Conservation (phyloP, 2,888 invertebrate genomes). For the Amphimallon solstitiale region DNA sequence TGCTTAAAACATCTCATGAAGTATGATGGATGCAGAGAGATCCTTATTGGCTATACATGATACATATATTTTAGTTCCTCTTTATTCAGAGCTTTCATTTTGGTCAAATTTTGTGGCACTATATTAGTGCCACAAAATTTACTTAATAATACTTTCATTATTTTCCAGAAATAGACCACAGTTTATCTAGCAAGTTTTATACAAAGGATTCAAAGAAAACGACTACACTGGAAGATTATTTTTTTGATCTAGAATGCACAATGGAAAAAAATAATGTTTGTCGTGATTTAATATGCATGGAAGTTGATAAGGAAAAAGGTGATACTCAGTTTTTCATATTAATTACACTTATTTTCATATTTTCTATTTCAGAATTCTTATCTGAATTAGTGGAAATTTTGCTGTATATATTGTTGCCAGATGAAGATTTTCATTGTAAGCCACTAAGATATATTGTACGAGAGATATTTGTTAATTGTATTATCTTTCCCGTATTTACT, state of each 20-base stretch:
- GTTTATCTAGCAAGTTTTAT: conserved; percentile 72
- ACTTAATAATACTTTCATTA: background rate
- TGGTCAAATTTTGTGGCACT: too few species aligned
- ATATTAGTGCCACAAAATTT: too few species aligned
- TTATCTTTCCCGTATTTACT: conserved; percentile 69
- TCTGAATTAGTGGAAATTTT: conserved; percentile 85
- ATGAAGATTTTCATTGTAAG: conserved; percentile 85
- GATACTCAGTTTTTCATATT: background rate
- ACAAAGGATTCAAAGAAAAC: conserved; percentile 63
- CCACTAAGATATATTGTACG: conserved; percentile 80
- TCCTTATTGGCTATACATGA: too few species aligned
- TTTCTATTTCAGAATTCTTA: conserved; percentile 73
- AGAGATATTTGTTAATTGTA: conserved; percentile 65
- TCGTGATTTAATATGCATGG: conserved; percentile 82
- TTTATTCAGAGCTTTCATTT: too few species aligned
- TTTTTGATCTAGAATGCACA: conserved; percentile 89
- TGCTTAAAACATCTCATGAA: too few species aligned
- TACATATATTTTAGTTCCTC: too few species aligned
- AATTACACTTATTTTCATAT: background rate
- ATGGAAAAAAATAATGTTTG: conserved; percentile 84
- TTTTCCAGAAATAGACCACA: conserved; percentile 54
- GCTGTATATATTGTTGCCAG: conserved; percentile 83
- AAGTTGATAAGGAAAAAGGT: conserved; percentile 73
- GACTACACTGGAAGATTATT: conserved; percentile 74
- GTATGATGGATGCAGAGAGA: too few species aligned